Evolutionary conservation across 2,113 vertebrate genomes (phyloP), one percentile per base, ranked within the genome.

Genomic region (Anhinga anhinga): DNA sequence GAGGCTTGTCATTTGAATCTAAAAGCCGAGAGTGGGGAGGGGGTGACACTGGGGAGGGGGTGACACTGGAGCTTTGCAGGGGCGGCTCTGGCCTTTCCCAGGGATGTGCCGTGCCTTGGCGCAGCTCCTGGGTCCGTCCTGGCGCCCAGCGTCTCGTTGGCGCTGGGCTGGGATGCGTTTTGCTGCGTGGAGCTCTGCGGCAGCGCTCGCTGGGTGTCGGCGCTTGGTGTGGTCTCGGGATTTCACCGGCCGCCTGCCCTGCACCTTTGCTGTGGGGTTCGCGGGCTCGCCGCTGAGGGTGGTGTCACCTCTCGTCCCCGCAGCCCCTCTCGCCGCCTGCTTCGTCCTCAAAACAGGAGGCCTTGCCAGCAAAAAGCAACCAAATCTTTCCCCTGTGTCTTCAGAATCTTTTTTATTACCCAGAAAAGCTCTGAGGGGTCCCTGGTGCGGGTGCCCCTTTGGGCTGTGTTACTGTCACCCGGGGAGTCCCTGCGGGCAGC

Each of bases 221-320:
- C 9, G 11, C n/a, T 85, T 12, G 36, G 5, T 10, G 3, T 8
- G 11, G 29, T 47, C 32, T 80, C n/a, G 3, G 53, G 59, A 11
- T 53, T 65, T 83, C 49, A 16, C 55, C 13, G 3, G 4, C 45
- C 0, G 0, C 56, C 38, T 36, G 34, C 7, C 36, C 29, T 17
- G 20, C 0, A 0, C 3, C 2, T 77, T 58, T 36, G n/a, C 36
- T 56, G 72, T 53, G 61, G 72, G 42, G 32, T 69, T 49, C 4
- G 9, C 1, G 1, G 50, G 26, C 30, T 62, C 0, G 0, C 6
- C 3, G 70, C 78, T 1, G 22, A 8, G 1, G 23, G 73, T 59
- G 59, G 40, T 1, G 3, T 87, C 49, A 2, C 88, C 62, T 53
- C 26, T 47, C 0, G 0, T 40, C 72, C 71, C 77, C 30, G 26